Evolutionary conservation across 1,140 invertebrate species (phyloP).

Genomic region (Leptopilina boulardi): DNA sequence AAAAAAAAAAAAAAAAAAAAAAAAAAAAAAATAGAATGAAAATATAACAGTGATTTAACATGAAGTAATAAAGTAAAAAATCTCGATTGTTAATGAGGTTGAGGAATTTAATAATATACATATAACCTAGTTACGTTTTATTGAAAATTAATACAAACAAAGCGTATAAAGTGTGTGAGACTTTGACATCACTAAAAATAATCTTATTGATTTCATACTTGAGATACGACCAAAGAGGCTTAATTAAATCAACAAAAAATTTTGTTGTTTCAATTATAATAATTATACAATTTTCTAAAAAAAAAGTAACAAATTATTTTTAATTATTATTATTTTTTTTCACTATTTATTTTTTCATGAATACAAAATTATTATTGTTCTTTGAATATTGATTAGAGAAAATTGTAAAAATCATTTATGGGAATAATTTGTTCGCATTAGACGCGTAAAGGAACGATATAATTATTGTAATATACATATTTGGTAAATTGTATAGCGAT

Average conservation of each 20-base stretch:
- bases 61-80: neutral
- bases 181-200: conserved; percentile 14
- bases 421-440: too few relatives aligned
- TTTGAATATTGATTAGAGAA: too few relatives aligned
- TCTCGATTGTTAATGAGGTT: conserved; percentile 13
- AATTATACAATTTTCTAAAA: neutral
- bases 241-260: neutral
- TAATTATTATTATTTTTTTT: neutral
- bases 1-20: neutral
- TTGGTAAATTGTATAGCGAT: neutral
- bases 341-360: too few relatives aligned
- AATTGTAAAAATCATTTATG: too few relatives aligned
- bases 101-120: neutral
- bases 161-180: neutral
- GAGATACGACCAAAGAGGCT: neutral
- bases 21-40: neutral
- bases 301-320: neutral
- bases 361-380: too few relatives aligned
- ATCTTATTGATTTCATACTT: neutral
- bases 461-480: neutral
- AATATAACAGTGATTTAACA: conserved; percentile 6
- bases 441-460: too few relatives aligned
- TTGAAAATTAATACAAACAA: neutral
- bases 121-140: conserved; percentile 16
- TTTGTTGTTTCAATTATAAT: neutral